A percentile compares a stretch with the other conserved stretches of the same genome.
Conservation (phyloP, 2,113 vertebrate species). For the Proteles cristata region DNA sequence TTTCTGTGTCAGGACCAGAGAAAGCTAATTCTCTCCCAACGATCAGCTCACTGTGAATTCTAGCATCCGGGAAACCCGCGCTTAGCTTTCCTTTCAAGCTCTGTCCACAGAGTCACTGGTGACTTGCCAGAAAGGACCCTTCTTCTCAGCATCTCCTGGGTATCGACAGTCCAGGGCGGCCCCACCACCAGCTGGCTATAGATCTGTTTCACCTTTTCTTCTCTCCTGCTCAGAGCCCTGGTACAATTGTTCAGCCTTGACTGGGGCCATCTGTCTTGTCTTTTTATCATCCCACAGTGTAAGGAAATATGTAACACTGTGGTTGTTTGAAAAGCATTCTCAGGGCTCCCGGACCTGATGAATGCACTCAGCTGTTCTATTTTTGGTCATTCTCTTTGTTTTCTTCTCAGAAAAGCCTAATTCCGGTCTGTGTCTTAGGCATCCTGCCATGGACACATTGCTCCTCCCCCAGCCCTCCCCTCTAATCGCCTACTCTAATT, state of each 20-base stretch:
- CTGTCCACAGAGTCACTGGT: neutral
- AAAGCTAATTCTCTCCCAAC: neutral
- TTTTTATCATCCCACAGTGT: neutral
- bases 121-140: neutral
- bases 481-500: neutral
- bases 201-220: neutral
- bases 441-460: slow-evolving; percentile 34
- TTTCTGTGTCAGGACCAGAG: neutral
- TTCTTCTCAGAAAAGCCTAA: slow-evolving; percentile 71
- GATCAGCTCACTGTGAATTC: neutral
- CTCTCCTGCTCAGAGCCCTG: neutral
- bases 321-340: slow-evolving; percentile 45
- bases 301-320: slow-evolving; percentile 26
- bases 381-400: slow-evolving; percentile 61
- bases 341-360: neutral
- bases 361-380: slow-evolving; percentile 57
- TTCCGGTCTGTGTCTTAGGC: slow-evolving; percentile 54
- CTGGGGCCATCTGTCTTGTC: neutral
- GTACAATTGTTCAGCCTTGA: neutral
- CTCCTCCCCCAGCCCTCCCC: neutral
- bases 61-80: neutral
- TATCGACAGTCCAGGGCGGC: neutral
- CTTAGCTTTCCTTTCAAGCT: neutral
- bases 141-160: neutral
- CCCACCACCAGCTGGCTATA: neutral